Evolutionary conservation across 2,797 vertebrate species (phyloP).

Genomic region (Gobio occitaniae): DNA sequence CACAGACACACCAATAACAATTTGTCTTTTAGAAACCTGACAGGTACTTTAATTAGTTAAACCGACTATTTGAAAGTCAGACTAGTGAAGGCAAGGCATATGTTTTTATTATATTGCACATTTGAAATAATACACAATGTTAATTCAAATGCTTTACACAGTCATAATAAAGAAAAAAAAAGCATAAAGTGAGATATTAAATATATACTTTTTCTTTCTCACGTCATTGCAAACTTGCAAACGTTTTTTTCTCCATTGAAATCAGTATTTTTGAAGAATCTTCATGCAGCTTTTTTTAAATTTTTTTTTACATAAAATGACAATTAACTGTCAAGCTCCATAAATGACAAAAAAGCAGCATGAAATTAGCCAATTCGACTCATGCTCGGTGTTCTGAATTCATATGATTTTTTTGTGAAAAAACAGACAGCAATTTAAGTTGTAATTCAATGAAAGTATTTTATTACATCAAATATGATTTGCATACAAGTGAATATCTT

Average conservation of each 20-base stretch:
- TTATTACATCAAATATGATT: background rate
- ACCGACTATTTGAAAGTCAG: background rate
- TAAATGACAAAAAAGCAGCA: background rate
- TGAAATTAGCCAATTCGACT: background rate
- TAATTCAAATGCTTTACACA: background rate
- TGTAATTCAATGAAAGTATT: background rate
- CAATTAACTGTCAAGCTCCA: background rate
- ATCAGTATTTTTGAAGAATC: background rate
- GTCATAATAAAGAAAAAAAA: background rate
- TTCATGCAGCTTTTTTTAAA: background rate
- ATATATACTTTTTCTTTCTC: background rate
- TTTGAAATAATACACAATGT: background rate
- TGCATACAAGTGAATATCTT: background rate
- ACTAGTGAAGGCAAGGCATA: background rate
- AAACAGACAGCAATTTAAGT: background rate
- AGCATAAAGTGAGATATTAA: background rate
- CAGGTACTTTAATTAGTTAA: conserved; percentile 18
- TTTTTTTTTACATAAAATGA: background rate
- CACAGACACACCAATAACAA: conserved; percentile 30
- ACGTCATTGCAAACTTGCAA: background rate
- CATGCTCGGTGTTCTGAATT: background rate
- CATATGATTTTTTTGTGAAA: background rate
- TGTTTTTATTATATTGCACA: background rate
- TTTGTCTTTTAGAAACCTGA: conserved; percentile 38
- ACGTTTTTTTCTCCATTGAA: background rate